Evolutionary conservation across 2,113 vertebrate genomes (phyloP), one percentile per base, ranked within the genome.

Genomic region (Emydocephalus ijimae): DNA sequence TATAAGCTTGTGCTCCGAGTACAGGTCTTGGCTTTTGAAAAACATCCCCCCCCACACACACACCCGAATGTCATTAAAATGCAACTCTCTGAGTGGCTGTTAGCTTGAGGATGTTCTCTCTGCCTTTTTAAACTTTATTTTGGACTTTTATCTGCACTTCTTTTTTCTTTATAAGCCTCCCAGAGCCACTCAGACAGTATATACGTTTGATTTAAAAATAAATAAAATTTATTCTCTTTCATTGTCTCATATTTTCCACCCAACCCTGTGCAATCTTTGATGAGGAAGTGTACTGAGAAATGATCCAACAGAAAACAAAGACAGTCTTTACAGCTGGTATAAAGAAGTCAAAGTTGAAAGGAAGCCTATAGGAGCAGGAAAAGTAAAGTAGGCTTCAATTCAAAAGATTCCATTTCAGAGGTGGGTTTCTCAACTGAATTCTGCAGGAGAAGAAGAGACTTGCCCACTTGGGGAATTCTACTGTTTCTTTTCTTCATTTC

Each of bases 281-380:
- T 93, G 94, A 91, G 95, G 96, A 94, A 88, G 94, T 86, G 0
- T 3, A 0, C 90, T 34, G 94, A 95, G 94, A 89, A 94, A 96
- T 98, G 97, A 95, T 95, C 96, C 93, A 26, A 91, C 92, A 90
- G 95, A 92, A 95, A 96, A 92, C 94, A 90, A 96, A 94, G 94
- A 95, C 97, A 97, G 97, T 97, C 98, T 98, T 98, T 98, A 96
- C 96, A 45, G 97, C 98, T 97, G 97, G 96, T 98, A 98, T 98
- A 97, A 98, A 98, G 98, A 96, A 97, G 97, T 98, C 97, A 97
- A 95, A 94, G 96, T 93, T 97, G 97, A 98, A 97, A 98, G 97
- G 97, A 97, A 97, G 95, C 92, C 90, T 93, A 90, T 91, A 64
- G 94, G 92, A 91, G 92, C 96, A 97, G 97, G 97, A 97, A 96